These are phyloP conservation scores for Syngnathus floridae DNA, from an alignment of 2,113 vertebrate species.

Conservation along the genomic window DNA sequence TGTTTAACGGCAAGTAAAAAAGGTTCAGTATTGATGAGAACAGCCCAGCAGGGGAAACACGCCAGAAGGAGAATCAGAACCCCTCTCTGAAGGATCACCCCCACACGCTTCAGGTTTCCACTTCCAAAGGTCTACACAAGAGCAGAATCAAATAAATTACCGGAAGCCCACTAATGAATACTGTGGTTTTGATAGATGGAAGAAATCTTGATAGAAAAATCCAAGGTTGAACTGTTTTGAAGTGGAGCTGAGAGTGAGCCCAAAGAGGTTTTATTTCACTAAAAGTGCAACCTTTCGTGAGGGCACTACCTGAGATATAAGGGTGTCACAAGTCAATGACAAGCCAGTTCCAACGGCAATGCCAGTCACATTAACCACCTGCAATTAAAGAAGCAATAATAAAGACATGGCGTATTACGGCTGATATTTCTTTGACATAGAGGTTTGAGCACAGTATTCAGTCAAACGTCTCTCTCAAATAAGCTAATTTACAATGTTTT, in stretches of 20 bases:
- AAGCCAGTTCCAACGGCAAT: conserved; percentile 80
- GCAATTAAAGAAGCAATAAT: conserved; percentile 1
- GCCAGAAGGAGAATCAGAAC: conserved; percentile 82
- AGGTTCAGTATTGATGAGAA: conserved; percentile 84
- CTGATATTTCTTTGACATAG: not conserved
- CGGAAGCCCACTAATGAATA: not conserved
- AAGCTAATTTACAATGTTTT: too few relatives aligned
- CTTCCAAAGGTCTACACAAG: conserved; percentile 80
- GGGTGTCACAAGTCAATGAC: conserved; percentile 83
- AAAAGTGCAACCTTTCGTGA: conserved; percentile 14
- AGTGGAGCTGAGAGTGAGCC: conserved; percentile 25
- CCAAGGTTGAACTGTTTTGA: conserved; percentile 19
- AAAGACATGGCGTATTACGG: not conserved
- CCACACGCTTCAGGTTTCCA: conserved; percentile 84
- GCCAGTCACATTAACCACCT: conserved; percentile 84
- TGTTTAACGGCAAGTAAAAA: conserved; percentile 78
- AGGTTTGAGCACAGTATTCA: too few relatives aligned
- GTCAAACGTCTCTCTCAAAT: too few relatives aligned
- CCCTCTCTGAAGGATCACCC: conserved; percentile 84
- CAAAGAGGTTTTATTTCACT: not conserved
- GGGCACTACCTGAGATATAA: conserved; percentile 83
- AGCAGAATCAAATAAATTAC: conserved; percentile 4
- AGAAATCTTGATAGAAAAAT: not conserved
- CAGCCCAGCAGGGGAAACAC: conserved; percentile 92
- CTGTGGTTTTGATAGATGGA: not conserved